Conservation (phyloP, 2,797 vertebrate genomes). For the Aeoliscus strigatus region DNA sequence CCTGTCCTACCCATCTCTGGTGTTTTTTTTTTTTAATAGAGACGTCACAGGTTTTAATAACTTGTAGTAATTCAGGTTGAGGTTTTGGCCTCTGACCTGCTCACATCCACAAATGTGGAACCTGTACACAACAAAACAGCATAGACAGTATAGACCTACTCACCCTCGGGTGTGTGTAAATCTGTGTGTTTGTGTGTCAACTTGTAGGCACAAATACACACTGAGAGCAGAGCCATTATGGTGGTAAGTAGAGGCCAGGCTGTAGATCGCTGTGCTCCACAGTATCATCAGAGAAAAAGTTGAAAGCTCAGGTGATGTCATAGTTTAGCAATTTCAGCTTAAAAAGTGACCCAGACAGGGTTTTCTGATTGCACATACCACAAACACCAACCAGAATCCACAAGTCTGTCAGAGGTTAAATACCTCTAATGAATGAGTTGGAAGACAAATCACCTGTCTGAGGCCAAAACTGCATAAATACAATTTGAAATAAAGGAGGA, state of each 20-base stretch:
- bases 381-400: neutral
- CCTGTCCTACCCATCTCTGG: slow-evolving; percentile 35
- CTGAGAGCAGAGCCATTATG: slow-evolving; percentile 55
- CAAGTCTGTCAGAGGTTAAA: neutral
- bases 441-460: too few species aligned
- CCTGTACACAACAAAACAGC: slow-evolving; percentile 71
- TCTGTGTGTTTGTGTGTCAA: slow-evolving; percentile 34
- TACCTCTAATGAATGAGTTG: neutral
- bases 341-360: too few species aligned
- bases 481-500: too few species aligned
- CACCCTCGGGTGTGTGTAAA: slow-evolving; percentile 25
- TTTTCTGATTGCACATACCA: too few species aligned
- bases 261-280: slow-evolving; percentile 19
- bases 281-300: slow-evolving; percentile 20
- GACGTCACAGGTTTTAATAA: slow-evolving; percentile 75
- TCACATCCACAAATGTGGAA: slow-evolving; percentile 60
- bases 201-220: slow-evolving; percentile 55
- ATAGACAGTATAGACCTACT: slow-evolving; percentile 52
- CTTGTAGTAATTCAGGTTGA: slow-evolving; percentile 57
- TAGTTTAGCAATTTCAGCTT: slow-evolving; percentile 26
- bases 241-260: slow-evolving; percentile 63
- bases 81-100: slow-evolving; percentile 67
- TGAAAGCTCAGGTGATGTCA: slow-evolving; percentile 47
- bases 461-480: too few species aligned
- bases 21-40: slow-evolving; percentile 41